Percentiles rank a stretch among this genome's conserved stretches.
Evolutionary conservation across 2,888 invertebrate species (phyloP).

Genomic region (Ditylenchus weischeri): DNA sequence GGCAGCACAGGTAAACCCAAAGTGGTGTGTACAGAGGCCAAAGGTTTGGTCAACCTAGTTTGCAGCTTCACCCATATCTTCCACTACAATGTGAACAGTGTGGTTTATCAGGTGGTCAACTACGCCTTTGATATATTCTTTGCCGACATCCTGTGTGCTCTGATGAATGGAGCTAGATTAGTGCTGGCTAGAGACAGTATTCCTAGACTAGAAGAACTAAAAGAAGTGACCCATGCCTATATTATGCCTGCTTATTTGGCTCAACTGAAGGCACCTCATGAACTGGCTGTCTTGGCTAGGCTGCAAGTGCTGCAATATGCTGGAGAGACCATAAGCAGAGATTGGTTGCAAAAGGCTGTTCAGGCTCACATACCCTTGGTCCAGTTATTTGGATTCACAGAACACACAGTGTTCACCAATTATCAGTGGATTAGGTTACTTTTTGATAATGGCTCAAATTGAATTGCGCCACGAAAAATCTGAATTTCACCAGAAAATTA

Average conservation of each 20-base stretch:
- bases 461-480: no score
- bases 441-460: no score
- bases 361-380: constrained; percentile 15
- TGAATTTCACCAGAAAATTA: no score
- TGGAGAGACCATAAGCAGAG: constrained; percentile 37
- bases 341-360: constrained; percentile 16
- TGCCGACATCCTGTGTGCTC: constrained; percentile 43
- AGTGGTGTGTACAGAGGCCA: constrained; percentile 38
- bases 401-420: constrained; percentile 48
- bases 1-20: constrained; percentile 53
- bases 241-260: constrained; percentile 49
- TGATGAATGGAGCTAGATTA: constrained; percentile 34
- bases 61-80: constrained; percentile 39
- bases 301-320: constrained; percentile 40
- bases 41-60: constrained; percentile 43
- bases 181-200: constrained; percentile 39
- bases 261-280: constrained; percentile 14
- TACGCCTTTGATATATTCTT: constrained; percentile 55
- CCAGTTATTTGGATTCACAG: constrained; percentile 50
- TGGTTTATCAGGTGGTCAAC: constrained; percentile 50
- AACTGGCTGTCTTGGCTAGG: constrained; percentile 4
- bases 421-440: constrained; percentile 23
- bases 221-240: constrained; percentile 42
- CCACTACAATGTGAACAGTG: constrained; percentile 23
- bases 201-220: constrained; percentile 32